These are phyloP conservation scores for Anarrhichthys ocellatus DNA, from an alignment of 2,113 vertebrate species.

Conservation along the genomic window DNA sequence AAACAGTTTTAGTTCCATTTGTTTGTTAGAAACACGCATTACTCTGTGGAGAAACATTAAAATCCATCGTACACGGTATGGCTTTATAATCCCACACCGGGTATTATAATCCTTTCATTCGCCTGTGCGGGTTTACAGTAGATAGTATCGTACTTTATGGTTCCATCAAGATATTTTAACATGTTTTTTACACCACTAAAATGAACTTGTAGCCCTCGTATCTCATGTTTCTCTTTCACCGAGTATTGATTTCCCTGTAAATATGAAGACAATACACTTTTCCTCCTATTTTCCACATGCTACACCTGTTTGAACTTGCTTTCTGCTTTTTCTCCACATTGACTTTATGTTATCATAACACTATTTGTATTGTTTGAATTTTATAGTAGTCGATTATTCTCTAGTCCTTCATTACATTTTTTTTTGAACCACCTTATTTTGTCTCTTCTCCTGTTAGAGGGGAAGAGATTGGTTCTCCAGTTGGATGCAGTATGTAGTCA, in stretches of 20 bases:
- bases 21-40: not conserved
- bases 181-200: not conserved
- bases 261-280: not conserved
- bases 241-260: not conserved
- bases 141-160: not conserved
- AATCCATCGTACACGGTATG: not conserved
- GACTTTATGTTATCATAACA: not conserved
- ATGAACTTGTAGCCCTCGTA: too few relatives aligned
- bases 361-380: not conserved
- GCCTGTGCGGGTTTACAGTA: not conserved
- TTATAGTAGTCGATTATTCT: not conserved
- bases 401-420: slow-evolving; percentile 17
- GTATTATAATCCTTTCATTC: not conserved
- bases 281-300: not conserved
- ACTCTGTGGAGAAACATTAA: slow-evolving; percentile 1
- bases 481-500: slow-evolving; percentile 44
- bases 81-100: not conserved
- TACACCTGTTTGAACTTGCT: not conserved
- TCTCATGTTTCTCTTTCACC: not conserved
- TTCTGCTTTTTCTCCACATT: not conserved
- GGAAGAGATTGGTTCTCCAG: slow-evolving; percentile 35
- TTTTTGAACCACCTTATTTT: not conserved
- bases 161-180: not conserved
- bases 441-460: slow-evolving; percentile 14
- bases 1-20: not conserved